Evolutionary conservation across 2,797 vertebrate genomes (phyloP).

Genomic region (Ceryle rudis): DNA sequence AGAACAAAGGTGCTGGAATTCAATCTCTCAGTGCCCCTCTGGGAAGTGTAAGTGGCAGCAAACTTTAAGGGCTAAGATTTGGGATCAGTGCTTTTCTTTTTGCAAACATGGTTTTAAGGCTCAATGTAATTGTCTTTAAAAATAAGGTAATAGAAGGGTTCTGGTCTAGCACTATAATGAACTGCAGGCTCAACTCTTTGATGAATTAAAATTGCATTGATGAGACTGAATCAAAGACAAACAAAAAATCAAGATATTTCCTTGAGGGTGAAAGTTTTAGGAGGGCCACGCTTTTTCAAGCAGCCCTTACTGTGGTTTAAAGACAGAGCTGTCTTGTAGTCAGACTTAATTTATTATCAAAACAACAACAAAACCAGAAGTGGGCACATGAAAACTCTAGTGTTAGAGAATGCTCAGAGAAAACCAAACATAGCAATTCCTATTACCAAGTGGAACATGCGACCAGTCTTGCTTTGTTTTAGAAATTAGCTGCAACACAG

Average conservation of each 20-base stretch:
- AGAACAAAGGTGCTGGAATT: background rate
- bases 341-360: conserved; percentile 28
- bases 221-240: conserved; percentile 46
- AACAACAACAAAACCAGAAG: conserved; percentile 2
- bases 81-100: background rate
- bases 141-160: conserved; percentile 24
- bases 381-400: background rate
- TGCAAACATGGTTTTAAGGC: background rate
- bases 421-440: background rate
- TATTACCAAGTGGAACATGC: background rate
- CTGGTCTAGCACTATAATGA: conserved; percentile 21
- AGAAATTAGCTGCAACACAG: background rate
- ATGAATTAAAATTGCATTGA: conserved; percentile 47
- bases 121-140: conserved; percentile 12
- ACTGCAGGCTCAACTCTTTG: conserved; percentile 45
- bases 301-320: background rate
- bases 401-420: background rate
- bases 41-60: background rate
- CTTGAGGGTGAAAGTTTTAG: conserved; percentile 19
- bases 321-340: background rate
- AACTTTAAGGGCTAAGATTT: background rate
- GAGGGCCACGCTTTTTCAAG: background rate
- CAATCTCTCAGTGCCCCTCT: background rate
- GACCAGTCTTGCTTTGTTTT: background rate
- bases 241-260: conserved; percentile 43